Base-by-base conservation (phyloP, 2,113 vertebrate species). In the Scalopus aquaticus region DNA sequence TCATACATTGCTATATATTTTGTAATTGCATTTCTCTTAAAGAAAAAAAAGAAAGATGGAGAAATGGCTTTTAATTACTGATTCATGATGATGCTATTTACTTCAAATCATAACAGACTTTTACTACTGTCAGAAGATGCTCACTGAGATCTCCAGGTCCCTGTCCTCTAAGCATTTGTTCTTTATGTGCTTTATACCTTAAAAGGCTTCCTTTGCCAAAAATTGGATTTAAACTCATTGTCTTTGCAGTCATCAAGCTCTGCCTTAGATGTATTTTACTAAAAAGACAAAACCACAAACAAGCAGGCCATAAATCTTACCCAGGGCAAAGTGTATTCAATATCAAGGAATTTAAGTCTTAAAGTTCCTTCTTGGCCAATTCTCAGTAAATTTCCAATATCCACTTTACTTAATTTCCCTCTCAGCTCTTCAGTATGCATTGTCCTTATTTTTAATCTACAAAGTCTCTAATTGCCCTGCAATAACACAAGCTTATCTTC, bases 371-470 rank as follows among this genome's bases (percentile, higher is more conserved):
- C 46, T 83, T 93, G 58, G 30, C 42, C 64, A 91, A 10, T 49
- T 96, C 88, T 44, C 70, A 76, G 51, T 96, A 73, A 79, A 65
- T 96, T 97, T 96, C 94, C 56, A 88, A 70, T 88, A 19, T n/a
- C 65, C 9, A 16, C 88, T 79, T 90, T 93, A 94, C 32, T 89
- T 96, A 84, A 84, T 95, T 95, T 95, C 42, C 9, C 17, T 58
- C 95, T 96, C 39, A 80, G 0, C 39, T 86, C 2, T 65, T 77
- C 83, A 67, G 12, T 39, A 0, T 64, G 5, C 86, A 35, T 91
- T 97, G 91, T 95, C 22, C 35, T 96, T 95, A 62, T 92, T 97
- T 96, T 96, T 97, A 94, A 97, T 96, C 86, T 97, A 44, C 20
- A 77, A 85, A 97, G 26, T 74, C 32, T 97, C 69, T 94, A 94